phyloP scores from a whole-genome alignment of 2,113 vertebrate species.

The Prinia subflava region DNA sequence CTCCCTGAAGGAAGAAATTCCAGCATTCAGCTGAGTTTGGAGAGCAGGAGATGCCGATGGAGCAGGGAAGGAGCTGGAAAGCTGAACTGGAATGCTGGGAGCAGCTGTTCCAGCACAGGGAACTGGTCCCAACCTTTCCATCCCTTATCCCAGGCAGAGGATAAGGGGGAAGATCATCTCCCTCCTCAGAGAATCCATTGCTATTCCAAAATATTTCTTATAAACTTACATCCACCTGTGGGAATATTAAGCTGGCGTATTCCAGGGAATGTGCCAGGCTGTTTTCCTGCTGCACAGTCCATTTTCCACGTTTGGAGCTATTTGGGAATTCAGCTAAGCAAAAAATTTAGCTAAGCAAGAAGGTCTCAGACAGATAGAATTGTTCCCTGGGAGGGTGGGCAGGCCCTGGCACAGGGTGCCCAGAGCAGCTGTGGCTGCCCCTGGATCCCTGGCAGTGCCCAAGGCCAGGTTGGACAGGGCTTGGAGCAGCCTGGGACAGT shows the following conservation, averaged over 20 bases:
- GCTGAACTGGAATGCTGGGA: no score
- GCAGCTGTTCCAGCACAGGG: background rate
- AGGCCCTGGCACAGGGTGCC: no score
- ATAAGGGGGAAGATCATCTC: background rate
- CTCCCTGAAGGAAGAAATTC: background rate
- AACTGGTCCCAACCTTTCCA: background rate
- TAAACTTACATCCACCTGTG: fast-evolving
- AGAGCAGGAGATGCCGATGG: background rate
- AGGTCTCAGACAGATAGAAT: background rate
- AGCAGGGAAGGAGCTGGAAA: background rate
- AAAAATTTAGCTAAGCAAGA: background rate
- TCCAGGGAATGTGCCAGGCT: background rate
- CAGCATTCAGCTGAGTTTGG: background rate
- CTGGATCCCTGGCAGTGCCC: background rate
- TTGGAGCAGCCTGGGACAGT: background rate
- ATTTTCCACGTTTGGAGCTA: background rate
- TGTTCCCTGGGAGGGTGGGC: fast-evolving
- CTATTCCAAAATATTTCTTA: background rate
- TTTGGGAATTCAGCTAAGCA: background rate
- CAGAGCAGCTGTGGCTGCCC: no score
- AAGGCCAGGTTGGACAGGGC: background rate
- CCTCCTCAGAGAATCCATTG: background rate
- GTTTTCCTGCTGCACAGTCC: background rate
- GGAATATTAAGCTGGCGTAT: fast-evolving
- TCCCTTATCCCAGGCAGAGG: background rate